Base-by-base conservation (phyloP, 2,113 vertebrate genomes). In the Panurus biarmicus region DNA sequence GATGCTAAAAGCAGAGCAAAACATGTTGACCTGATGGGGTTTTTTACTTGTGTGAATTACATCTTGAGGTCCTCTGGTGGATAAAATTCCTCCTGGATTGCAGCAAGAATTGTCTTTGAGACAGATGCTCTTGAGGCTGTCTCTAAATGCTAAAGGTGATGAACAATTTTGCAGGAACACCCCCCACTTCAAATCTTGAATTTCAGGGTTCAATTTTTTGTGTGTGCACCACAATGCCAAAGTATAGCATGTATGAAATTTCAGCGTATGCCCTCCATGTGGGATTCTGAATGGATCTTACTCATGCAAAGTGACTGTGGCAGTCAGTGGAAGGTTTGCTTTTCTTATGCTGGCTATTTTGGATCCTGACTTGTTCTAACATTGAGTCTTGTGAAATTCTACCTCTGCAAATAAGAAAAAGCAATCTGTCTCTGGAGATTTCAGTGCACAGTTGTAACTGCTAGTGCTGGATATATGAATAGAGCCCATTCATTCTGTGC, bases 321-420 rank as follows among this genome's bases (percentile, higher is more conserved):
- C 6, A 0, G 50, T 79, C 61, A 78, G n/a, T 54, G 14, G 50
- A 89, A 85, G 42, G 69, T 83, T 65, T 87, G 15, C 62, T 87
- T 78, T 81, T 74, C 70, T 93, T 67, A 15, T 31, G 20, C 12
- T 28, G 6, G 3, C 36, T 81, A 0, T 54, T 96, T 92, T 85
- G 75, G 64, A 73, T 83, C 75, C 47, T 73, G 69, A 61, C 85
- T 89, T 92, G 31, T 65, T 93, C 64, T 92, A 58, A 42, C 60
- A 17, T 21, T 28, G 47, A 71, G 42, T 50, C 92, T 69, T 90
- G 47, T 94, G 95, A 96, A 96, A 93, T 85, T 91, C 78, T 90
- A 58, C 60, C 89, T 80, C 82, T 81, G 72, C 64, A 88, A 90
- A 80, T 83, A 80, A 77, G 85, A 90, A 85, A 71, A 50, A 62